Percentiles rank a stretch among this genome's conserved stretches.
phyloP scores from a whole-genome alignment of 2,113 vertebrate species.

The Cyanistes caeruleus region DNA sequence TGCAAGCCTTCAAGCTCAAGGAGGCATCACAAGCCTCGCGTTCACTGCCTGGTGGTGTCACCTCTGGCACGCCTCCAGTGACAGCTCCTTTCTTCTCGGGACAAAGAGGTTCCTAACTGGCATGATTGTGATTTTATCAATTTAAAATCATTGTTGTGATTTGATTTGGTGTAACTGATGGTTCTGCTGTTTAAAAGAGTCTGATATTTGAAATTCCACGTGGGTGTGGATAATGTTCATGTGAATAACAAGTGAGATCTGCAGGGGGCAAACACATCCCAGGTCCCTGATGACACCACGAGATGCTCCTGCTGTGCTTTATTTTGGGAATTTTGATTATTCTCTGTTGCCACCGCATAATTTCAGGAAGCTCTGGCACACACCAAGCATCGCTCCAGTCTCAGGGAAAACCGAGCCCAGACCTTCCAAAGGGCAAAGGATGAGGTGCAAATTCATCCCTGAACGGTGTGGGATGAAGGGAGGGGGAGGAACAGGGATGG shows the following conservation, averaged over 20 bases:
- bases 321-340: background rate
- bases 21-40: background rate
- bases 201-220: background rate
- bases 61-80: background rate
- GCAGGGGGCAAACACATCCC: background rate
- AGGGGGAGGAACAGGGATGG: background rate
- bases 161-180: background rate
- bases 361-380: background rate
- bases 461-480: background rate
- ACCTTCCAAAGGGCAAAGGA: background rate
- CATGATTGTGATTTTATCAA: background rate
- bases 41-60: background rate
- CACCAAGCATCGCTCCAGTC: background rate
- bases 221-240: rapidly evolving
- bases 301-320: background rate
- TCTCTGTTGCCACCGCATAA: background rate
- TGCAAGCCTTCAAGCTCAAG: background rate
- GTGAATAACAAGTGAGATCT: background rate
- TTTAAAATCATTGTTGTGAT: no score
- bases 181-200: background rate
- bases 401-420: background rate
- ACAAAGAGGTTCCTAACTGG: background rate
- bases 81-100: background rate
- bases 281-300: background rate
- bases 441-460: background rate